Percentiles rank a stretch among this genome's conserved stretches.
Conservation (phyloP, 1,140 invertebrate genomes). For the Oedothorax gibbosus region DNA sequence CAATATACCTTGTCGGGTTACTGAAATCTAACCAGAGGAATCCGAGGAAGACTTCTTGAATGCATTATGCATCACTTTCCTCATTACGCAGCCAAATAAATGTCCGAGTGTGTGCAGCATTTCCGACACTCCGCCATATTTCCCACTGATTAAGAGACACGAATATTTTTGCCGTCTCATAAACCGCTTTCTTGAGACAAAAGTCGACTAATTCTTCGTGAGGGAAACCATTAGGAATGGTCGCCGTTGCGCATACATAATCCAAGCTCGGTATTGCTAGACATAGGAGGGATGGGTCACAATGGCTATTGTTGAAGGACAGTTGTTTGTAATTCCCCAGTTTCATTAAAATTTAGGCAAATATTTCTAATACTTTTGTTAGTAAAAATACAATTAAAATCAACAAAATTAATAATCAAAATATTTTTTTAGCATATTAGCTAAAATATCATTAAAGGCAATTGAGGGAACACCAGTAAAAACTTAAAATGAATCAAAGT, state of each 20-base stretch:
- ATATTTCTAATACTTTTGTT: too few species aligned
- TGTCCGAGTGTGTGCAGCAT: slow-evolving; percentile 35
- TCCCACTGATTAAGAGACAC: slow-evolving; percentile 55
- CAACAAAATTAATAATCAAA: too few species aligned
- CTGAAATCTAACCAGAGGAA: background rate
- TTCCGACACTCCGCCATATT: slow-evolving; percentile 45
- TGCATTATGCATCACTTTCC: slow-evolving; percentile 50
- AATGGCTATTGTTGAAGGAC: too few species aligned
- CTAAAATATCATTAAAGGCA: too few species aligned
- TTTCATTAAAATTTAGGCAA: too few species aligned
- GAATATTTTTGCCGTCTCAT: slow-evolving; percentile 50
- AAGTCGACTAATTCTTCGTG: slow-evolving; percentile 56
- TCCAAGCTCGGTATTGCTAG: background rate
- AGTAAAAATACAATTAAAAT: too few species aligned
- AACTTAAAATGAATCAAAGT: too few species aligned
- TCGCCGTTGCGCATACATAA: slow-evolving; percentile 43
- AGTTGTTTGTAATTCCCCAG: too few species aligned
- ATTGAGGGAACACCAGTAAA: too few species aligned
- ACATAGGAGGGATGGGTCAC: too few species aligned
- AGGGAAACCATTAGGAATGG: slow-evolving; percentile 49
- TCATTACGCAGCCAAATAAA: slow-evolving; percentile 56
- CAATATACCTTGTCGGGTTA: too few species aligned
- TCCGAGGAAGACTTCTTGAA: slow-evolving; percentile 3
- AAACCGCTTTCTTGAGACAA: slow-evolving; percentile 34
- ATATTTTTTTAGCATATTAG: too few species aligned